phyloP scores from a whole-genome alignment of 2,797 vertebrate species.

The Alca torda region DNA sequence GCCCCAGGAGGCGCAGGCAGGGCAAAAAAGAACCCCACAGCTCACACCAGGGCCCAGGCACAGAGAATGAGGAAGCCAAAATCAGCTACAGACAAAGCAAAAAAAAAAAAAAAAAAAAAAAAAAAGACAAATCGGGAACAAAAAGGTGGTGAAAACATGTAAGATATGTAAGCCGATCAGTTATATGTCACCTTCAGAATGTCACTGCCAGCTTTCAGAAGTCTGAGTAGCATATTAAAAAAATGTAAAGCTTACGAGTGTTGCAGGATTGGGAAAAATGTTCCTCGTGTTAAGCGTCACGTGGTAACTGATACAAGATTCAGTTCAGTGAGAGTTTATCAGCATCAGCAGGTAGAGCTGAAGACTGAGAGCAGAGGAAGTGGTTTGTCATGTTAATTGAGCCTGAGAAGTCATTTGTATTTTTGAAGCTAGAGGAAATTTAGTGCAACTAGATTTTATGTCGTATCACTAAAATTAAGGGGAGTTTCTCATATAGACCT shows the following conservation, averaged over 20 bases:
- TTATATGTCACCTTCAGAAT: not conserved
- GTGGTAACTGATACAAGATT: not conserved
- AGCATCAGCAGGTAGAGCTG: not conserved
- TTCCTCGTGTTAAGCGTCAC: not conserved
- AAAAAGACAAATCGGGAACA: not conserved
- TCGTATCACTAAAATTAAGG: not conserved
- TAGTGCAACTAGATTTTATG: not conserved
- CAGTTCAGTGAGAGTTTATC: not conserved
- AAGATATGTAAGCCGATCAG: not conserved
- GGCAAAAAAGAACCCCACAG: not conserved
- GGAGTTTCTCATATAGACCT: not conserved
- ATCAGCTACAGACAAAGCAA: not conserved
- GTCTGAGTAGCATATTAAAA: not conserved
- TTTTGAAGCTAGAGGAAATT: not conserved
- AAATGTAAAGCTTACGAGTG: not conserved
- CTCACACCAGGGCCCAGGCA: not conserved
- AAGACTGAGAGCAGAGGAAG: not conserved
- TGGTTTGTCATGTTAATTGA: not conserved
- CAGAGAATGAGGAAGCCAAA: not conserved
- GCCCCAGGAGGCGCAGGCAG: not conserved
- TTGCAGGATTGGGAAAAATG: not conserved
- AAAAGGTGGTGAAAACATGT: accelerated
- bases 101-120: not conserved
- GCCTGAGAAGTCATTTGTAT: not conserved
- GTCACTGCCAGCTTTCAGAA: not conserved